phyloP scores from a whole-genome alignment of 2,113 vertebrate species.

The Spermophilus dauricus region DNA sequence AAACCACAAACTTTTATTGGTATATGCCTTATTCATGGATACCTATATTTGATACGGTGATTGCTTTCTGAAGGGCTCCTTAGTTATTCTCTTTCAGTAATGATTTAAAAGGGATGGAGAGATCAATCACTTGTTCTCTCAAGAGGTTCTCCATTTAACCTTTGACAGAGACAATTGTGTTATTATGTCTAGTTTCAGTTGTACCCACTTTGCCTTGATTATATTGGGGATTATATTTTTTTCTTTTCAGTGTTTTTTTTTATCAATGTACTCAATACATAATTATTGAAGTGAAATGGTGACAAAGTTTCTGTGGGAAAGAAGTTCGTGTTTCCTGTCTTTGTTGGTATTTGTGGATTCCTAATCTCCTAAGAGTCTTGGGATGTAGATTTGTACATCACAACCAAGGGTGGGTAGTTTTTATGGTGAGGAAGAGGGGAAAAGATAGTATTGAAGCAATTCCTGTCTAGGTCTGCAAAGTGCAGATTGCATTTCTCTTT shows the following conservation, averaged over 20 bases:
- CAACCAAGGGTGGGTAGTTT: conserved; percentile 48
- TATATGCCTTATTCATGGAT: neutral
- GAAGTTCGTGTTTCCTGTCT: conserved; percentile 80
- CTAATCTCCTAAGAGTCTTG: conserved; percentile 80
- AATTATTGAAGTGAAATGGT: conserved; percentile 45
- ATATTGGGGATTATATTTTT: conserved; percentile 1
- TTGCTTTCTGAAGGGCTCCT: conserved; percentile 22
- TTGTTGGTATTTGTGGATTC: conserved; percentile 78
- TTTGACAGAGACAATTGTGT: neutral
- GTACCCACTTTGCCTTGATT: neutral
- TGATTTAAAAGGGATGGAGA: neutral
- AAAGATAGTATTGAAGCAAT: conserved; percentile 79
- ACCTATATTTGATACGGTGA: neutral
- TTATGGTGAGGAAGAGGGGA: conserved; percentile 75
- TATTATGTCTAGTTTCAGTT: neutral
- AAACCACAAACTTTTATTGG: neutral
- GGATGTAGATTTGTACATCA: conserved; percentile 77
- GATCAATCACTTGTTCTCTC: neutral
- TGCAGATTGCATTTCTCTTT: conserved; percentile 77
- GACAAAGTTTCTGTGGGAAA: conserved; percentile 78
- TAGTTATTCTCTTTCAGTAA: neutral
- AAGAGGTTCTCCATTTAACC: neutral
- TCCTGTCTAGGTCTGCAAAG: conserved; percentile 77
- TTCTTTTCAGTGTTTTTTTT: neutral
- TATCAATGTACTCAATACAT: neutral